phyloP scores from a whole-genome alignment of 1,140 invertebrate species.

The Luehdorfia chinensis region DNA sequence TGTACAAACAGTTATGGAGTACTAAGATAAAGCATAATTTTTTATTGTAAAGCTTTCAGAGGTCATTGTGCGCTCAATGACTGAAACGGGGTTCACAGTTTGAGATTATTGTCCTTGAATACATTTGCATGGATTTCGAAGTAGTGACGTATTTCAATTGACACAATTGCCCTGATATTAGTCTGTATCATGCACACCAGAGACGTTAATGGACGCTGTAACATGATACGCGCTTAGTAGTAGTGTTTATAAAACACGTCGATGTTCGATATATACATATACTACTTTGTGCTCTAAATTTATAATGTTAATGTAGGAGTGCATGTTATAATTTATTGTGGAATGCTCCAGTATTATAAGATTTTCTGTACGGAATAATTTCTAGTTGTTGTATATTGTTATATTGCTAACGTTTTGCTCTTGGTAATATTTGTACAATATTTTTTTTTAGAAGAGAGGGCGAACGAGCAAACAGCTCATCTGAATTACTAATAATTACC shows the following conservation, averaged over 20 bases:
- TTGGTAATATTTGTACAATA: no score
- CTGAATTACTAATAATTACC: no score
- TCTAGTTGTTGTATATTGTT: no score
- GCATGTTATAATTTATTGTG: no score
- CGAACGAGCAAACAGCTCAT: no score
- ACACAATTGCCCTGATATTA: constrained; percentile 35
- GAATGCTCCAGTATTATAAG: no score
- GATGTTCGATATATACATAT: not conserved
- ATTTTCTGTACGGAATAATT: no score
- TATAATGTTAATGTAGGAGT: not conserved
- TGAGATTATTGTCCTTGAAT: constrained; percentile 30
- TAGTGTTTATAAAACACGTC: constrained; percentile 1
- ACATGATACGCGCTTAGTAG: constrained; percentile 13
- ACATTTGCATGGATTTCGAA: constrained; percentile 38
- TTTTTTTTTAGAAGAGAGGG: no score
- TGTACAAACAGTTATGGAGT: no score
- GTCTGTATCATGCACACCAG: constrained; percentile 29
- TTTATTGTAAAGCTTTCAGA: not conserved
- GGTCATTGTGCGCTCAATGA: not conserved
- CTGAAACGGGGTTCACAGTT: not conserved
- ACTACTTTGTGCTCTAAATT: not conserved
- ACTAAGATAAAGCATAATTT: no score
- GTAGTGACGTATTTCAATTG: constrained; percentile 42
- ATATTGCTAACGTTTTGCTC: no score
- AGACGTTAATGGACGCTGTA: constrained; percentile 19